A percentile compares a stretch with the other conserved stretches of the same genome.
These are phyloP conservation scores for Drosophila arawakana DNA, from an alignment of 1,140 invertebrate genomes.

Conservation along the genomic window DNA sequence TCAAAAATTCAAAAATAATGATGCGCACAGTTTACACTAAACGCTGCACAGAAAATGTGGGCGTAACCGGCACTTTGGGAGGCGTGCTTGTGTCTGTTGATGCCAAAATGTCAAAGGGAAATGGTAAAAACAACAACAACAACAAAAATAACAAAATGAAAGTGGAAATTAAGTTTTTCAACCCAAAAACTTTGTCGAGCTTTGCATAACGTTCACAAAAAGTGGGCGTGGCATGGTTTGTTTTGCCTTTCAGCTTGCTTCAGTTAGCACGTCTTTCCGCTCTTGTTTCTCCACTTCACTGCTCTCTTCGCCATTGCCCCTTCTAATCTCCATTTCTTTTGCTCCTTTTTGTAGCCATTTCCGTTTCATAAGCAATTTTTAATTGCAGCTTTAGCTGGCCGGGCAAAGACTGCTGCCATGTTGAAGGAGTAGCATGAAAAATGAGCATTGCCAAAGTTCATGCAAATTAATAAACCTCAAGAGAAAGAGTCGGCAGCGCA, in stretches of 20 bases:
- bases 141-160: conserved; percentile 14
- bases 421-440: conserved; percentile 63
- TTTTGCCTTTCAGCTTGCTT: conserved; percentile 35
- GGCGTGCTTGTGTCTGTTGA: conserved; percentile 8
- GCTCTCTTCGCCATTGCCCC: too few relatives aligned
- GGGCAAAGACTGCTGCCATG: conserved; percentile 13
- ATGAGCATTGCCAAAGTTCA: conserved; percentile 72
- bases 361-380: conserved; percentile 80
- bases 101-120: conserved; percentile 56
- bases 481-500: background rate
- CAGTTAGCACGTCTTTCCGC: background rate
- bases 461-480: conserved; percentile 80
- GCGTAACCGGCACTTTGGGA: background rate
- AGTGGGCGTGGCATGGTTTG: conserved; percentile 28
- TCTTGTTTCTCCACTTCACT: too few relatives aligned
- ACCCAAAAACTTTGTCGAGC: conserved; percentile 56
- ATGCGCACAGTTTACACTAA: conserved; percentile 77
- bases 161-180: conserved; percentile 74
- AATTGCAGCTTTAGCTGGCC: conserved; percentile 74
- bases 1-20: conserved; percentile 82
- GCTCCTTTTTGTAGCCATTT: conserved; percentile 61
- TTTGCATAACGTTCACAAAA: conserved; percentile 54
- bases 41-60: conserved; percentile 41
- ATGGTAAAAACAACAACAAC: conserved; percentile 21
- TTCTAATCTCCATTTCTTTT: background rate